A percentile compares a stretch with the other conserved stretches of the same genome.
phyloP scores from a whole-genome alignment of 2,113 vertebrate genomes.

The Heliornis fulica region DNA sequence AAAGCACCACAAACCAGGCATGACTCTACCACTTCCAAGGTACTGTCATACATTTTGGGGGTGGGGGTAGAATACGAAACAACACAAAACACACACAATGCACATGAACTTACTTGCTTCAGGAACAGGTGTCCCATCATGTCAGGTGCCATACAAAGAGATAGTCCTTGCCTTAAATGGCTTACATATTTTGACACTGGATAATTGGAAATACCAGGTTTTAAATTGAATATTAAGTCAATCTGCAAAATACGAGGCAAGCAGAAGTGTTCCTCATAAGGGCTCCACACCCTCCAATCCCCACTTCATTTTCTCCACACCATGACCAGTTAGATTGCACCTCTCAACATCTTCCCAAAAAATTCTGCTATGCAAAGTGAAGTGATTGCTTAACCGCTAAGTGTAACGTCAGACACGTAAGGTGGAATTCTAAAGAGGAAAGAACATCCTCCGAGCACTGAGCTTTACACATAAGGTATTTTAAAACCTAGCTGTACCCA shows the following conservation, averaged over 20 bases:
- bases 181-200: slow-evolving; percentile 51
- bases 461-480: neutral
- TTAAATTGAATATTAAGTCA: slow-evolving; percentile 52
- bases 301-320: neutral
- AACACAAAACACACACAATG: neutral
- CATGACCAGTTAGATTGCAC: neutral
- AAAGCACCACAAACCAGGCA: neutral
- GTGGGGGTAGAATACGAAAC: neutral
- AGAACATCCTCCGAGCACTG: neutral
- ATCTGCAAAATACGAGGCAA: slow-evolving; percentile 51
- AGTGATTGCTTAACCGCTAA: neutral
- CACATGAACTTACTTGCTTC: slow-evolving; percentile 34
- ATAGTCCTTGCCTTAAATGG: slow-evolving; percentile 47
- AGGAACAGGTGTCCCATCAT: slow-evolving; percentile 41
- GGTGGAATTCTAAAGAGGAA: neutral
- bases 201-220: slow-evolving; percentile 46
- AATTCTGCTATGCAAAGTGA: neutral
- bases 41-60: neutral
- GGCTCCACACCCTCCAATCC: neutral
- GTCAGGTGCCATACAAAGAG: slow-evolving; percentile 38
- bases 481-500: neutral
- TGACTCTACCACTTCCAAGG: neutral
- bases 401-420: neutral
- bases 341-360: neutral
- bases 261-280: slow-evolving; percentile 36